Conservation (phyloP, 2,797 vertebrate genomes). For the Onychomys leucogaster region DNA sequence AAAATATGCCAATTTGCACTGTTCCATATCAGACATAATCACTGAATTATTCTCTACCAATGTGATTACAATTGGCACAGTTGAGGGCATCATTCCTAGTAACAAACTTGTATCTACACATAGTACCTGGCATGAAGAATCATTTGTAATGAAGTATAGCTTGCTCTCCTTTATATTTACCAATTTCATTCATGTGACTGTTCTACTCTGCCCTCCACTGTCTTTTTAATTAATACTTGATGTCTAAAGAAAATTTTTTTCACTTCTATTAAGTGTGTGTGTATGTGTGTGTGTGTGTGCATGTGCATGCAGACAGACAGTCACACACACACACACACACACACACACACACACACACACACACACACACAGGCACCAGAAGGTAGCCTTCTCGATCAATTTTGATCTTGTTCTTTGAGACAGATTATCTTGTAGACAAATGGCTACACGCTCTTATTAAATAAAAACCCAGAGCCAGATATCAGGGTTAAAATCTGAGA, state of each 20-base stretch:
- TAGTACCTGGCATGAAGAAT: background rate
- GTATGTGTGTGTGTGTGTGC: background rate
- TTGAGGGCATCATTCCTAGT: background rate
- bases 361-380: too few species aligned
- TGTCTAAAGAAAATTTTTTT: slow-evolving; percentile 12
- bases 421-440: too few species aligned
- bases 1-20: slow-evolving; percentile 17
- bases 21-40: background rate
- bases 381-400: background rate
- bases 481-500: too few species aligned
- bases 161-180: background rate
- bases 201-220: background rate
- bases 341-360: too few species aligned
- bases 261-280: background rate
- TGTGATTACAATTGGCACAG: background rate
- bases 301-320: too few species aligned
- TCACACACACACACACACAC: too few species aligned
- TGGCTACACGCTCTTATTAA: too few species aligned
- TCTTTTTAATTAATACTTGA: slow-evolving; percentile 1
- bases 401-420: background rate
- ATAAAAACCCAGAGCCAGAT: too few species aligned
- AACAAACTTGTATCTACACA: slow-evolving; percentile 1
- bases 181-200: background rate
- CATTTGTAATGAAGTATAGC: background rate
- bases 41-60: slow-evolving; percentile 15